phyloP scores from a whole-genome alignment of 2,113 vertebrate species.

The Syngnathus floridae region DNA sequence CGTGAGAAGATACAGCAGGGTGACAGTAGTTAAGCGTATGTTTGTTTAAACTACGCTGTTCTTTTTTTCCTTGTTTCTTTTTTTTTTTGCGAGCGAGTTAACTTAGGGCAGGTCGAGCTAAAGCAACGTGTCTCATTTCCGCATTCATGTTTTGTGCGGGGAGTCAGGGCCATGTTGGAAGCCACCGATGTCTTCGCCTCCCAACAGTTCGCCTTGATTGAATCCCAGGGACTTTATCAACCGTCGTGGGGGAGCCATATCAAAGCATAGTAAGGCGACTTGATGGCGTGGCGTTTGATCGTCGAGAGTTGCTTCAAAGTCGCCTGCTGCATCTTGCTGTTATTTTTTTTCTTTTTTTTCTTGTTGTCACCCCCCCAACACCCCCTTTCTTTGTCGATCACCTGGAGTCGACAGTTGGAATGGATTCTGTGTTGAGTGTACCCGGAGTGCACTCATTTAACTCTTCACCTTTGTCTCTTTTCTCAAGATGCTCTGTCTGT shows the following conservation, averaged over 20 bases:
- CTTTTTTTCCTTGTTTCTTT: too few species aligned
- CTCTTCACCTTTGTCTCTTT: not conserved
- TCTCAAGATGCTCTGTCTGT: not conserved
- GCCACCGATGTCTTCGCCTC: constrained; percentile 29
- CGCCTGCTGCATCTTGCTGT: not conserved
- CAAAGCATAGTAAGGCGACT: constrained; percentile 4
- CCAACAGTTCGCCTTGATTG: constrained; percentile 28
- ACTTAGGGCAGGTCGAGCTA: constrained; percentile 55
- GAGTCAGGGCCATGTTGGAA: constrained; percentile 63
- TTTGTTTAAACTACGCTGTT: too few species aligned
- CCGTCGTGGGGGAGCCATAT: not conserved
- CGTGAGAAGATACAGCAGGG: not conserved
- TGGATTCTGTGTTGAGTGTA: not conserved
- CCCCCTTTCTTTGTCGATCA: not conserved
- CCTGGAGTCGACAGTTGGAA: constrained; percentile 6
- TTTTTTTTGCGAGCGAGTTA: constrained; percentile 12
- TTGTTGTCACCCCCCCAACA: not conserved
- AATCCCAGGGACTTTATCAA: not conserved
- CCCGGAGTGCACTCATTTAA: not conserved
- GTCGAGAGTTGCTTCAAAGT: not conserved
- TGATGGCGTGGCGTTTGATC: constrained; percentile 2
- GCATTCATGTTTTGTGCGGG: constrained; percentile 59
- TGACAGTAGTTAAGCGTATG: not conserved
- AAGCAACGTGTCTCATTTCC: constrained; percentile 73
- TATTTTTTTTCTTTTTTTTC: not conserved